Evolutionary conservation across 2,888 invertebrate species (phyloP).

Genomic region (Anoplius nigerrimus): DNA sequence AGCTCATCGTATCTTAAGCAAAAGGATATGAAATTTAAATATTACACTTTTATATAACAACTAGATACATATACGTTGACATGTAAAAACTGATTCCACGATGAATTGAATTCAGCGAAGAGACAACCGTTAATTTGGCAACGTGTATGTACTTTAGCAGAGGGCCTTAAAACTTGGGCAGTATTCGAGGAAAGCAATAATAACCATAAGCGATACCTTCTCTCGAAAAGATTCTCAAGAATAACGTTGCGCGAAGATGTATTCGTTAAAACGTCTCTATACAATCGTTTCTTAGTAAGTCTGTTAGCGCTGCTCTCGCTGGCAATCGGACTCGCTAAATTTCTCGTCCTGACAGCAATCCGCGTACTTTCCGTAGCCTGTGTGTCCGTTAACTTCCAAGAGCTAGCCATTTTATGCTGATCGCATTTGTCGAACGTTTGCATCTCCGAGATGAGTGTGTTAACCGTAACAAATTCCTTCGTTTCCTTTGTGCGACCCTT

Average conservation of each 20-base stretch:
- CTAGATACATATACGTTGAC: neutral
- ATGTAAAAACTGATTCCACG: neutral
- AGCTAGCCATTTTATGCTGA: slow-evolving; percentile 2
- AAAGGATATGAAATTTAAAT: neutral
- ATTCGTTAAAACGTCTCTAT: slow-evolving; percentile 77
- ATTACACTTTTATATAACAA: neutral
- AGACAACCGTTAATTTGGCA: too few relatives aligned
- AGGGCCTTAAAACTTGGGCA: too few relatives aligned
- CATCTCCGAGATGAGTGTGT: slow-evolving; percentile 51
- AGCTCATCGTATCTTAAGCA: slow-evolving; percentile 75
- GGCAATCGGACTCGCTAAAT: neutral
- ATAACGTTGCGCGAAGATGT: slow-evolving; percentile 50
- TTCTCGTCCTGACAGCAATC: neutral
- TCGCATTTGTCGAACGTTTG: slow-evolving; percentile 50
- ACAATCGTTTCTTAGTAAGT: slow-evolving; percentile 75
- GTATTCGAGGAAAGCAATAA: neutral
- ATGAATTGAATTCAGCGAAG: too few relatives aligned
- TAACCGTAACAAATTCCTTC: slow-evolving; percentile 50
- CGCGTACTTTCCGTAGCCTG: slow-evolving; percentile 14
- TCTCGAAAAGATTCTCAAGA: slow-evolving; percentile 59
- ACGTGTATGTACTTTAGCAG: too few relatives aligned
- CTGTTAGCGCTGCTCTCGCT: slow-evolving; percentile 22
- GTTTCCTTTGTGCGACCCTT: slow-evolving; percentile 54
- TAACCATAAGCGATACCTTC: slow-evolving; percentile 34
- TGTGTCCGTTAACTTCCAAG: slow-evolving; percentile 16